Percentiles rank a stretch among this genome's conserved stretches.
Conservation (phyloP, 2,888 invertebrate species). For the Eupithecia pulchellata region DNA sequence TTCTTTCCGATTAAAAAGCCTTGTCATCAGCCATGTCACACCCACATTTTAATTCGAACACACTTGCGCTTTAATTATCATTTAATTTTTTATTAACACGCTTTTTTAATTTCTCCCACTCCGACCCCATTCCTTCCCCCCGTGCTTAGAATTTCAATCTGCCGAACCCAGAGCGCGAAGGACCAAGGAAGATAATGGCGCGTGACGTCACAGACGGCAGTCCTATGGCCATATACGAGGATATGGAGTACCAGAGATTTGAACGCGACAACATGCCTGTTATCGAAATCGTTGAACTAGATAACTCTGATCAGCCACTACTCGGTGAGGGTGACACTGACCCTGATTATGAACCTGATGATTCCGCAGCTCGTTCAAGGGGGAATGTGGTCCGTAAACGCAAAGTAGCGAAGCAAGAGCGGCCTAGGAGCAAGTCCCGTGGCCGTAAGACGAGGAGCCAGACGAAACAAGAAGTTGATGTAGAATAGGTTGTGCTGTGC, state of each 20-base stretch:
- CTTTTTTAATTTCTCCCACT: constrained; percentile 83
- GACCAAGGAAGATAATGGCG: constrained; percentile 56
- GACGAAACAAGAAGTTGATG: constrained; percentile 51
- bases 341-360: constrained; percentile 69
- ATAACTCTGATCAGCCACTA: constrained; percentile 53
- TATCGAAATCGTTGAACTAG: constrained; percentile 74
- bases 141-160: constrained; percentile 82
- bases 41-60: constrained; percentile 54
- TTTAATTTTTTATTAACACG: constrained; percentile 84
- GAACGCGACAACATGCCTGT: constrained; percentile 59
- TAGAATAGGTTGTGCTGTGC: constrained; percentile 9
- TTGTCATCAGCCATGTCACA: constrained; percentile 68
- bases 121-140: constrained; percentile 72
- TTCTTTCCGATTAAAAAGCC: constrained; percentile 17
- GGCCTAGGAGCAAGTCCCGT: constrained; percentile 72
- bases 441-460: constrained; percentile 78
- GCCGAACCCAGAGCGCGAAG: constrained; percentile 71
- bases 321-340: constrained; percentile 64
- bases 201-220: constrained; percentile 74
- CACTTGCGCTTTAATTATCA: constrained; percentile 66
- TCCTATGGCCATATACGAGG: constrained; percentile 53
- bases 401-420: constrained; percentile 67
- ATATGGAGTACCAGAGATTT: constrained; percentile 67
- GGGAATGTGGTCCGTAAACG: constrained; percentile 74
- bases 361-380: constrained; percentile 70